Evolutionary conservation across 2,888 invertebrate genomes (phyloP).

Genomic region (Lydus trimaculatus): DNA sequence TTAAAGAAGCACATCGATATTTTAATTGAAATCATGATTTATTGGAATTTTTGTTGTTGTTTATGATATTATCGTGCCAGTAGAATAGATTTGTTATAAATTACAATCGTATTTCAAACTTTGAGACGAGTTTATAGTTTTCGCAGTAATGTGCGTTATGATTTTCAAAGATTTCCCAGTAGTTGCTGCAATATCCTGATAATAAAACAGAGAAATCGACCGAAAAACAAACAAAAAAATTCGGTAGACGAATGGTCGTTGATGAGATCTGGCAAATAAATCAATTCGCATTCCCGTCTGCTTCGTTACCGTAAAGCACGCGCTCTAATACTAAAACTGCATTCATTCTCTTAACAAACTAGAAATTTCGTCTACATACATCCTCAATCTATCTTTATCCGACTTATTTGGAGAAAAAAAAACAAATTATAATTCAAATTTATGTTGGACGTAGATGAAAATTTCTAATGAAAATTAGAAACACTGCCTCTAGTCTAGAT

Average conservation of each 20-base stretch:
- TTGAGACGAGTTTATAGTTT: too few relatives aligned
- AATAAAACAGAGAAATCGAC: not conserved
- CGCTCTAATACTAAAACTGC: constrained; percentile 35
- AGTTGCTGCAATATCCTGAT: not conserved
- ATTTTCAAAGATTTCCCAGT: too few relatives aligned
- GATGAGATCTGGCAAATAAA: constrained; percentile 41
- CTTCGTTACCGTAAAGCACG: constrained; percentile 41
- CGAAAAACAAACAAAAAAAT: too few relatives aligned
- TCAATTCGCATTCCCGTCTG: constrained; percentile 40
- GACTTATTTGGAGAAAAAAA: too few relatives aligned
- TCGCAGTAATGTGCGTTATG: too few relatives aligned
- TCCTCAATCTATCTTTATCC: constrained; percentile 14
- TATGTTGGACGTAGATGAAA: constrained; percentile 10
- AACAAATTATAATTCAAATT: not conserved
- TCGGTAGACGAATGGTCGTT: constrained; percentile 20
- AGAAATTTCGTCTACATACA: constrained; percentile 11
- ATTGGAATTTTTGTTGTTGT: not conserved
- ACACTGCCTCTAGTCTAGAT: constrained; percentile 21
- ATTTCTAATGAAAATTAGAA: constrained; percentile 4
- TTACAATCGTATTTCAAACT: not conserved
- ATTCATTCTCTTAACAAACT: constrained; percentile 14
- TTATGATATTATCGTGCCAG: not conserved
- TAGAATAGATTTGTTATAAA: not conserved
- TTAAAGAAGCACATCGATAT: not conserved
- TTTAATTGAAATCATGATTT: not conserved